Conservation (phyloP, 2,888 invertebrate species). For the Clunio marinus region DNA sequence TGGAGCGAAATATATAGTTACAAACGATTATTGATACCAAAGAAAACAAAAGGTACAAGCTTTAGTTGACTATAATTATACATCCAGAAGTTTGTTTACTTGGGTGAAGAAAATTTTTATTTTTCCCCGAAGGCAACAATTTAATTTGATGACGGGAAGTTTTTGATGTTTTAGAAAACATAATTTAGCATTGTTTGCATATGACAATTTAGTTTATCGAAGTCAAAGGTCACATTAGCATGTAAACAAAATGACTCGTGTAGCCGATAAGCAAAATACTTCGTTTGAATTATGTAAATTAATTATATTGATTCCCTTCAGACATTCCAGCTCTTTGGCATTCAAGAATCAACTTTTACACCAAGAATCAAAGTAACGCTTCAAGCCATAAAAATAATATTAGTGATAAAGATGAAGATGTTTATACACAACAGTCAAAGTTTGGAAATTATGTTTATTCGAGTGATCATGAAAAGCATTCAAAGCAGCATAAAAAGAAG, state of each 20-base stretch:
- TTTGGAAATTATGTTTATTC: conserved; percentile 42
- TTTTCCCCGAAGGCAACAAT: no score
- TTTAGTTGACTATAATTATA: conserved; percentile 24
- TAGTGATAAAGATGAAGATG: conserved; percentile 41
- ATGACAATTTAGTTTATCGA: no score
- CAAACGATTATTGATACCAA: conserved; percentile 43
- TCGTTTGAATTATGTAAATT: neutral
- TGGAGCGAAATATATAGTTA: conserved; percentile 44
- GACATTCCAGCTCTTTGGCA: conserved; percentile 45
- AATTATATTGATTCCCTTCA: conserved; percentile 39
- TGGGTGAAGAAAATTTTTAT: neutral
- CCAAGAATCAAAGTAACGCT: conserved; percentile 19
- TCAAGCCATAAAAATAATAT: conserved; percentile 4
- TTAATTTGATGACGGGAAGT: no score
- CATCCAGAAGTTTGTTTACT: neutral
- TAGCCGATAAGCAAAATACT: no score
- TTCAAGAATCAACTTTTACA: conserved; percentile 44
- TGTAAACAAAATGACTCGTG: no score
- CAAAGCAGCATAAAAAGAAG: conserved; percentile 41
- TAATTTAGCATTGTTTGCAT: no score
- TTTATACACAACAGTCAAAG: conserved; percentile 41
- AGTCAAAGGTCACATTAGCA: no score
- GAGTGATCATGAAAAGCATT: conserved; percentile 33
- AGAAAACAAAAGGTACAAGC: conserved; percentile 44
- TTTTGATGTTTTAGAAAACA: no score